Base-by-base conservation (phyloP, 1,140 invertebrate genomes). In the Zaprionus lachaisei region DNA sequence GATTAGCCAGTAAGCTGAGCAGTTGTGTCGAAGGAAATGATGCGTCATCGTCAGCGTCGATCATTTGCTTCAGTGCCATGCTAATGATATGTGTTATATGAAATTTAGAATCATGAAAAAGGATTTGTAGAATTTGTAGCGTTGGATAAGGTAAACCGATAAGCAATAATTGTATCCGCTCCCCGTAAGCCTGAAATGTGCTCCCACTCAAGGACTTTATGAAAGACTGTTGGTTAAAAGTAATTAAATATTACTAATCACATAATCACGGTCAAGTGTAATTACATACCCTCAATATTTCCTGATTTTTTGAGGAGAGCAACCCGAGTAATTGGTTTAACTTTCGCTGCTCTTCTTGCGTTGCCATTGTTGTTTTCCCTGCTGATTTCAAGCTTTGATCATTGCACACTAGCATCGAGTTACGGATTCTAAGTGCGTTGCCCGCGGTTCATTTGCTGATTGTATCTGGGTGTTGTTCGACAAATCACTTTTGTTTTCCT, bases 1-100 rank as follows among this genome's bases (percentile, higher is more conserved):
- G 71, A 41, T 89, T 91, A 1, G 81, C 83, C n/a, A 91, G 44
- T 26, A 91, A 49, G 77, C 77, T 89, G 66, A 91, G 77, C 5
- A 80, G 71, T 5, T 58, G 63, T 17, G 79, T 34, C 34, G 72
- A 76, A 28, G 60, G 12, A 26, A n/a, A 20, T 2, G 54, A 26
- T 11, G 15, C 54, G 22, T 82, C 70, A 82, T 91, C 66, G 22
- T 81, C 69, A 82, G 86, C 63, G 17, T 79, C 65, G 7, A 91
- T 60, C 57, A 91, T 49, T 17, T 83, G 66, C 1, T 64, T 67
- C 1, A 91, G 47, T 14, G 72, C 70, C 2, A 41, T 49, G 24
- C 55, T 57, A 2, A 87, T 81, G 6, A 86, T 87, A 12, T 73
- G 65, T 11, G 74, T 75, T 31, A 91, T 78, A 26, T 77, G 67